Conservation (phyloP, 2,113 vertebrate species). For the Pseudorectes ferrugineus region DNA sequence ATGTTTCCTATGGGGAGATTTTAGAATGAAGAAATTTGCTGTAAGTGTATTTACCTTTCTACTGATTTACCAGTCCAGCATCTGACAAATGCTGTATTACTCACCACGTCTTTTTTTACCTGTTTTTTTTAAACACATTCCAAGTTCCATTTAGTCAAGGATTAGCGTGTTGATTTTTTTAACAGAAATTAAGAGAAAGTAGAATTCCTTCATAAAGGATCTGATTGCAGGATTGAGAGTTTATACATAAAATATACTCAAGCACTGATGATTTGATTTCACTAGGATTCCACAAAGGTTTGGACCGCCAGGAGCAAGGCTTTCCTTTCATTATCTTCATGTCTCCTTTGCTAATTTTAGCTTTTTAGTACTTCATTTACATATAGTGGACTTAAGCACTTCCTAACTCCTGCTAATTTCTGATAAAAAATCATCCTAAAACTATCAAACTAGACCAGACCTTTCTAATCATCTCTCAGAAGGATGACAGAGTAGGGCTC, state of each 20-base stretch:
- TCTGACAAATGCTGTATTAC: not conserved
- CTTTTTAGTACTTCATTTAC: not conserved
- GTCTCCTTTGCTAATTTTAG: not conserved
- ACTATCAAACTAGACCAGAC: conserved; percentile 6
- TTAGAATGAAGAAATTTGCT: not conserved
- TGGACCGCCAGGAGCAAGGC: not conserved
- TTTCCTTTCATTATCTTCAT: not conserved
- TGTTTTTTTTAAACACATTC: not conserved
- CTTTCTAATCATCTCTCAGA: not conserved
- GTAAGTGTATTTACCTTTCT: not conserved
- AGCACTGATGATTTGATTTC: not conserved
- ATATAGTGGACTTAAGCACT: not conserved
- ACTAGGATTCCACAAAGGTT: not conserved
- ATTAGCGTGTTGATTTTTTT: not conserved
- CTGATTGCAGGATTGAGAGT: not conserved
- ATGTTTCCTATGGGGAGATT: not conserved
- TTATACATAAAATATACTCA: not conserved
- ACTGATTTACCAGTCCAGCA: not conserved
- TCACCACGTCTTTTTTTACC: not conserved
- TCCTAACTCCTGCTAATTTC: conserved; percentile 5
- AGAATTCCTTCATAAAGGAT: not conserved
- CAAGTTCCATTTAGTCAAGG: not conserved
- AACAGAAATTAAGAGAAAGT: not conserved
- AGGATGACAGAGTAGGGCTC: not conserved
- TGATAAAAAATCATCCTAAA: conserved; percentile 4